Evolutionary conservation across 2,888 invertebrate species (phyloP), one percentile per base, ranked within the genome.

Genomic region (Stictocephala bisonia): DNA sequence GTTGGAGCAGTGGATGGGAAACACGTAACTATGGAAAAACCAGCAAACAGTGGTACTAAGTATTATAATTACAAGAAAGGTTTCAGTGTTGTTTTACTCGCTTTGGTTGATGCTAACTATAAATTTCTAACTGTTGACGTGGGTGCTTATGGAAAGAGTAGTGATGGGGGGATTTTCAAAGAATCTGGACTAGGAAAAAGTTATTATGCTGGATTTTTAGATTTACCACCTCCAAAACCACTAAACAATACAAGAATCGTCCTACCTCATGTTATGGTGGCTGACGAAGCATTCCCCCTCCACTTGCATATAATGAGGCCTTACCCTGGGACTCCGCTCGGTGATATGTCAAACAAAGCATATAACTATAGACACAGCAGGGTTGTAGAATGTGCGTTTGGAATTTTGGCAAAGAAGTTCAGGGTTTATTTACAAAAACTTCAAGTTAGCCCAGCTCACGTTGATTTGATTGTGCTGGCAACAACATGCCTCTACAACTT

Each of bases 1-100:
- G 18, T 78, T n/a, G 78, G 77, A n/a, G 69, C 68, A 31, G 66
- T 77, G 6, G 75, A 77, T 15, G 75, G 72, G n/a, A 77, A 77
- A 51, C 77, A 74, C 29, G 58, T 74, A 0, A 27, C 40, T 58
- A 58, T 77, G 31, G 53, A 74, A 40, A 68, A 66, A 41, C 77
- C 74, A 20, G 20, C 48, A 11, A 72, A 67, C 18, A 66, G 35
- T 29, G 75, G 72, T 9, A 70, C 74, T 15, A 18, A 26, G 9
- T 77, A 29, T 71, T 75, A 35, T 44, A 69, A 66, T 35, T 76
- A 76, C 44, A 76, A 76, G 71, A 66, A 58, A 20, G 53, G 22
- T 53, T 73, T 70, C 72, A 74, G 71, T 24, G 50, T 72, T 3
- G 75, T 75, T 60, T 27, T 75, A 1, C 56, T 74, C 20, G 77